Evolutionary conservation across 2,797 vertebrate species (phyloP).

Genomic region (Uromys caudimaculatus): DNA sequence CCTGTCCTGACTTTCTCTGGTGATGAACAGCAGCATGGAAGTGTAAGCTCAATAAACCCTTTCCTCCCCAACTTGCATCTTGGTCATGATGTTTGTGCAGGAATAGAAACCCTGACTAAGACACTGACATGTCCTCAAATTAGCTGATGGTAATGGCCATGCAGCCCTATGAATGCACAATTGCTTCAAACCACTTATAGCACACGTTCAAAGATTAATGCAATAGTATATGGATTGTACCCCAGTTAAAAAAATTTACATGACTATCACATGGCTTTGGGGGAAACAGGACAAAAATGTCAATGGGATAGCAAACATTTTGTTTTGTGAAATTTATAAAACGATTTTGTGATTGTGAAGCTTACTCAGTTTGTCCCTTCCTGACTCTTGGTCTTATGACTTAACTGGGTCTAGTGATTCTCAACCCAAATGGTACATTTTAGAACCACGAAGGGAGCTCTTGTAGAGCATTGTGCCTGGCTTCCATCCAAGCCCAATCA

Average conservation of each 20-base stretch:
- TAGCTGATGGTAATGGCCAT: background rate
- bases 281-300: background rate
- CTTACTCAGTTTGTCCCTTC: conserved; percentile 7
- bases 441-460: background rate
- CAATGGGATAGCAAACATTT: conserved; percentile 33
- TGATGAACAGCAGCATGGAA: too few species aligned
- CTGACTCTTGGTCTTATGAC: background rate
- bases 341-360: conserved; percentile 47
- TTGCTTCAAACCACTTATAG: background rate
- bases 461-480: background rate
- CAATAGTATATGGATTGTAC: background rate
- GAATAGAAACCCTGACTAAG: too few species aligned
- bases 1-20: too few species aligned
- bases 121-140: background rate
- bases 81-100: too few species aligned
- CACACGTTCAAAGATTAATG: background rate
- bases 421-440: background rate
- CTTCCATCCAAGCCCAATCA: background rate
- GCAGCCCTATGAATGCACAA: background rate
- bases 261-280: background rate
- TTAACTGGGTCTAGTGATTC: background rate
- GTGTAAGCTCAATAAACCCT: too few species aligned
- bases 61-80: too few species aligned
- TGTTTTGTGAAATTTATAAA: conserved; percentile 10
- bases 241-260: conserved; percentile 30